These are phyloP conservation scores for Drosophila nigricruria DNA, from an alignment of 2,888 invertebrate species.

Conservation along the genomic window DNA sequence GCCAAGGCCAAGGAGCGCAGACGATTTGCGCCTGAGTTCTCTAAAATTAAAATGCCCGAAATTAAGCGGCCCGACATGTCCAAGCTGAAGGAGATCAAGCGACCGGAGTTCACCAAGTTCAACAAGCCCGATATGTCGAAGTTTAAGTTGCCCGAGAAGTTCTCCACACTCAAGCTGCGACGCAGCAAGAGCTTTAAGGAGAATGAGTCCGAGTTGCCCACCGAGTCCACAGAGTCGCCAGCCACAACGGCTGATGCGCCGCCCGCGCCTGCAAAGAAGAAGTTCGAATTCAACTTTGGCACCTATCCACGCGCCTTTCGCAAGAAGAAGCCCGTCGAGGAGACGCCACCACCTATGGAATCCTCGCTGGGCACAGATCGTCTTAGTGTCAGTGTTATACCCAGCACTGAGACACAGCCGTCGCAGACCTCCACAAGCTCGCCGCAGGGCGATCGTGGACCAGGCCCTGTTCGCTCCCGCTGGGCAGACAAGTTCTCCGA, in stretches of 20 bases:
- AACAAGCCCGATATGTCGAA: slow-evolving; percentile 88
- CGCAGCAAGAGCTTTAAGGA: slow-evolving; percentile 85
- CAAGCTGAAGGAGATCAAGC: slow-evolving; percentile 81
- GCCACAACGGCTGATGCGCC: slow-evolving; percentile 30
- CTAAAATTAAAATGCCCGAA: slow-evolving; percentile 85
- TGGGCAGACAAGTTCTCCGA: slow-evolving; percentile 86
- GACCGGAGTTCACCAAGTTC: slow-evolving; percentile 85
- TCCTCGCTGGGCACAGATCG: slow-evolving; percentile 80
- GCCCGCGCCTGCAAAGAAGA: slow-evolving; percentile 85
- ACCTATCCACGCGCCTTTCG: slow-evolving; percentile 91
- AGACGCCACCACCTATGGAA: slow-evolving; percentile 60
- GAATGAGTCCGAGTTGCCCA: slow-evolving; percentile 63
- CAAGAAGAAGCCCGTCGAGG: slow-evolving; percentile 78
- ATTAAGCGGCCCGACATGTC: slow-evolving; percentile 86
- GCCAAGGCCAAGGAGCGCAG: slow-evolving; percentile 82
- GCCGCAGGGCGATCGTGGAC: slow-evolving; percentile 87
- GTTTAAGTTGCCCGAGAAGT: slow-evolving; percentile 88
- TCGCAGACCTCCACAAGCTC: slow-evolving; percentile 89
- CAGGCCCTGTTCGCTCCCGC: slow-evolving; percentile 86
- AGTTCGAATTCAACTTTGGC: slow-evolving; percentile 90
- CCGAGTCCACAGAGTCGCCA: slow-evolving; percentile 58
- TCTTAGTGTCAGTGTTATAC: slow-evolving; percentile 83
- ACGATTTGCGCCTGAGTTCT: slow-evolving; percentile 84
- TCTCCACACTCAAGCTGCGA: slow-evolving; percentile 88
- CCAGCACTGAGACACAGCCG: slow-evolving; percentile 87